Percentiles rank a stretch among this genome's conserved stretches.
phyloP scores from a whole-genome alignment of 1,140 invertebrate species.

The Neocloeon triangulifer region DNA sequence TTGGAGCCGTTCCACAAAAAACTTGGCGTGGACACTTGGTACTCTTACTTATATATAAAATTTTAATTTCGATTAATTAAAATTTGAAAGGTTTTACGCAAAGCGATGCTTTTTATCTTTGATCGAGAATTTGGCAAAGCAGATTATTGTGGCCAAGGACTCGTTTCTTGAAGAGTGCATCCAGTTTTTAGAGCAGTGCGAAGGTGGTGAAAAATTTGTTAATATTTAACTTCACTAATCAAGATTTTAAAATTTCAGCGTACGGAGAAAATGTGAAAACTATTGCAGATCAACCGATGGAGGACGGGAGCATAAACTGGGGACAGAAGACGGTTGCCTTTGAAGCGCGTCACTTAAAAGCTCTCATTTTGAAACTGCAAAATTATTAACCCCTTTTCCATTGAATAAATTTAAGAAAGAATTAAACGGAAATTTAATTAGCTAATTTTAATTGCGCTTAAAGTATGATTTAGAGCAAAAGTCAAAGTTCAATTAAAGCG shows the following conservation, averaged over 20 bases:
- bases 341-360: constrained; percentile 68
- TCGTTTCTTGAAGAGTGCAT: constrained; percentile 75
- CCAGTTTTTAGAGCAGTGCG: constrained; percentile 79
- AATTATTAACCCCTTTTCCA: no score
- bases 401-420: no score
- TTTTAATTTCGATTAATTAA: neutral
- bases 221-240: constrained; percentile 3
- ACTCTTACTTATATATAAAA: constrained; percentile 7
- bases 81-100: constrained; percentile 46
- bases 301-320: constrained; percentile 41
- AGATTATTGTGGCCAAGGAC: constrained; percentile 75
- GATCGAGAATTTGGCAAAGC: constrained; percentile 78
- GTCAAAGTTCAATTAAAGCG: no score
- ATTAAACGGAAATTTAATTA: no score
- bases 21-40: constrained; percentile 88
- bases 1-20: constrained; percentile 90
- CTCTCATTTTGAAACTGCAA: constrained; percentile 51
- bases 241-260: constrained; percentile 26
- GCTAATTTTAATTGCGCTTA: no score
- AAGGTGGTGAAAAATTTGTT: constrained; percentile 17
- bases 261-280: constrained; percentile 70
- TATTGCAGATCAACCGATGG: constrained; percentile 56
- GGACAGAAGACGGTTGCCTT: constrained; percentile 85
- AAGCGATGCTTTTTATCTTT: constrained; percentile 86
- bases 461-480: no score